Evolutionary conservation across 1,140 invertebrate species (phyloP).

Genomic region (Formica exsecta): DNA sequence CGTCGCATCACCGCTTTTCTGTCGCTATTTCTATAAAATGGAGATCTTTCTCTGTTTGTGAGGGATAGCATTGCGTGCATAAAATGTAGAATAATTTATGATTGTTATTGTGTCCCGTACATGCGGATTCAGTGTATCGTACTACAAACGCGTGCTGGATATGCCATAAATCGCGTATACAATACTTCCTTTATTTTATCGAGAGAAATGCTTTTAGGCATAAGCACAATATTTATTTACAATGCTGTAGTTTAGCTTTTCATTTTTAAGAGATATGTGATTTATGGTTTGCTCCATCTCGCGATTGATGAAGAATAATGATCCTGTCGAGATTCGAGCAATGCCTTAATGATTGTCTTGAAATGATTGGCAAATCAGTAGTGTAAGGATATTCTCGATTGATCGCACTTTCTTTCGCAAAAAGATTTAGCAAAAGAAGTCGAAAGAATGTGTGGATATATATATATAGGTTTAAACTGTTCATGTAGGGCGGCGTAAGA

Average conservation of each 20-base stretch:
- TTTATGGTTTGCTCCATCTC: not conserved
- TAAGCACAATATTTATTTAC: constrained; percentile 37
- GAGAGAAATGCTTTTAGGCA: not conserved
- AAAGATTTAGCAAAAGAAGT: constrained; percentile 1
- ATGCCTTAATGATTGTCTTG: not conserved
- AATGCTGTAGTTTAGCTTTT: constrained; percentile 6
- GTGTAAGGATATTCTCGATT: not conserved
- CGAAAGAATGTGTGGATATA: not conserved
- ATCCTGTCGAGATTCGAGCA: not conserved
- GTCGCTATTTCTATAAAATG: not conserved
- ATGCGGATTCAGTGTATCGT: not conserved
- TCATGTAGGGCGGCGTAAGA: not conserved
- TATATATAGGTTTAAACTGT: constrained; percentile 23
- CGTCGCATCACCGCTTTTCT: not conserved
- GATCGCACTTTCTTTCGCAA: not conserved
- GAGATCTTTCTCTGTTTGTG: constrained; percentile 21
- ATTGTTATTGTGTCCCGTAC: constrained; percentile 41
- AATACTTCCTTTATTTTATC: not conserved
- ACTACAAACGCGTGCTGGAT: not conserved
- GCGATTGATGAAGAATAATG: not conserved
- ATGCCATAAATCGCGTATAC: constrained; percentile 13
- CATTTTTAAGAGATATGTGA: not conserved
- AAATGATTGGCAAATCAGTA: not conserved
- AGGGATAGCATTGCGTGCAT: not conserved
- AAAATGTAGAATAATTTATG: constrained; percentile 69